These are phyloP conservation scores for Noctua fimbriata DNA, from an alignment of 2,888 invertebrate genomes.

Conservation along the genomic window DNA sequence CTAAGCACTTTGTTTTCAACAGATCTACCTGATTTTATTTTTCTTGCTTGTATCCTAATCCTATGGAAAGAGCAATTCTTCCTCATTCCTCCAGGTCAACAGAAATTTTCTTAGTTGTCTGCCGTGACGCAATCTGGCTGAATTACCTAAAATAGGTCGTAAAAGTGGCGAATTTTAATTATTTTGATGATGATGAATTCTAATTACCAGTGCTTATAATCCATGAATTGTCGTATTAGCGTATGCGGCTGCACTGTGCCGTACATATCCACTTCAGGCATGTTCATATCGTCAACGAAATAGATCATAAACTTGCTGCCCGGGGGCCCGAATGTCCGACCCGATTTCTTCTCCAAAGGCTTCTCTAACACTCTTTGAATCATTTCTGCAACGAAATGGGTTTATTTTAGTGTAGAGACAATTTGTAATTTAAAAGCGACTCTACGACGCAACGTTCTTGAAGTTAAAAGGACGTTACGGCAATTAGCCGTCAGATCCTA, in stretches of 20 bases:
- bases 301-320: constrained; percentile 98
- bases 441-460: background rate
- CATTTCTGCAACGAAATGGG: constrained; percentile 91
- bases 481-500: too few species aligned
- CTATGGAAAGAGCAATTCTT: background rate
- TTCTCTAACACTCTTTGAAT: constrained; percentile 96
- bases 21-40: background rate
- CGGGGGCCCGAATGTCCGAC: constrained; percentile 97
- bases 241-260: constrained; percentile 99
- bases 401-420: background rate
- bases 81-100: background rate
- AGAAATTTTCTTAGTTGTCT: background rate
- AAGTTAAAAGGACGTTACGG: background rate
- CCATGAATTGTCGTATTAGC: constrained; percentile 97
- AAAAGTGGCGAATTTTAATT: background rate
- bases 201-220: constrained; percentile 96
- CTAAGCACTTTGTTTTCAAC: background rate
- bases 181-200: background rate
- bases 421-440: background rate
- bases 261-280: constrained; percentile 98
- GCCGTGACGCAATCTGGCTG: background rate
- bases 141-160: background rate
- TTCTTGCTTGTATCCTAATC: background rate
- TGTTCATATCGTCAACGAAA: constrained; percentile 98
- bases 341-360: constrained; percentile 98